Evolutionary conservation across 2,888 invertebrate genomes (phyloP), one percentile per base, ranked within the genome.

Genomic region (Spicauda simplicius): DNA sequence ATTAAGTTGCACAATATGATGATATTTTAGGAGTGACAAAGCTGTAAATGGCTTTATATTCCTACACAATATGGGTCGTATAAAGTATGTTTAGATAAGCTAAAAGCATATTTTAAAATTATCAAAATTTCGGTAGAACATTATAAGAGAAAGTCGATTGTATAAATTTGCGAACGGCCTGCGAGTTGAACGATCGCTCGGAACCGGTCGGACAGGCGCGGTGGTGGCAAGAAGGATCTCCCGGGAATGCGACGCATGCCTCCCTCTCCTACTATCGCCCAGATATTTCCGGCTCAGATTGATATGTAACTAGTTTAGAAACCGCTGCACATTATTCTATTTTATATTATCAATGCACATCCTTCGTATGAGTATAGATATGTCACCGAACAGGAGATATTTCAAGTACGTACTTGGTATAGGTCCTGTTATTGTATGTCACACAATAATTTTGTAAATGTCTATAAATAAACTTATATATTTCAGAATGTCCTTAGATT

Each of bases 131-230:
- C 7, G 50, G 50, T 45, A 53, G 57, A 30, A 60, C 20, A 70
- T 50, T 25, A 19, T 68, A 59, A 67, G 70, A 71, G 68, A 72
- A 74, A 73, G 72, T 71, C 70, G 69, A 73, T 74, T 69, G 68
- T 60, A 69, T 74, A 70, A 70, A 74, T 88, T 87, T 78, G 86
- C 88, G 81, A 86, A 76, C 77, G 77, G 72, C 75, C 74, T 65
- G 61, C 83, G 87, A 87, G 91, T 78, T 91, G 89, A 91, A 91
- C 85, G 91, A 77, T 88, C 91, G 84, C 82, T 78, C 54, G 69
- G 82, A 90, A 91, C 90, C 90, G 91, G 90, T 90, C 83, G 76
- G 80, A 82, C 75, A 53, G 71, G 68, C 68, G 65, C 70, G 73
- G 64, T 71, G 73, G 72, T 76, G 74, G 77, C 82, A 86, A 83